phyloP scores from a whole-genome alignment of 2,113 vertebrate species.

The Otocyon megalotis region DNA sequence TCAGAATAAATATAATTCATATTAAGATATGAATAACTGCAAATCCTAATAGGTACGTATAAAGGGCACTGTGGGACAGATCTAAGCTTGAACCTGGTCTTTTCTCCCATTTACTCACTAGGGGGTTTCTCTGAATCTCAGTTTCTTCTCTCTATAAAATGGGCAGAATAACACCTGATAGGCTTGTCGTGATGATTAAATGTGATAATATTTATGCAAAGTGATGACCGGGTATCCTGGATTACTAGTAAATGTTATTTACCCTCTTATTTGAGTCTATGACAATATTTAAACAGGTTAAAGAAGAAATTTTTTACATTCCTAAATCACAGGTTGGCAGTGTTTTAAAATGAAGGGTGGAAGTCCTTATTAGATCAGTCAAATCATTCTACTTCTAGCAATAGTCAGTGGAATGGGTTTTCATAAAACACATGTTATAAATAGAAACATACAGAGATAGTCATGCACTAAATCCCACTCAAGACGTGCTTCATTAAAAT shows the following conservation, averaged over 20 bases:
- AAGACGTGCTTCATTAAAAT: not conserved
- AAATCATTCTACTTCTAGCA: not conserved
- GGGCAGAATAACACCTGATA: not conserved
- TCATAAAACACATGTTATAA: not conserved
- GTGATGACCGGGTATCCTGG: not conserved
- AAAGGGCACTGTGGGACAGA: not conserved
- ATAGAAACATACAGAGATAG: not conserved
- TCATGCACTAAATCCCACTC: not conserved
- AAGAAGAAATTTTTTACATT: not conserved
- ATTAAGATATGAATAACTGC: not conserved
- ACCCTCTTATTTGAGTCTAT: not conserved
- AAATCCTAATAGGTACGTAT: not conserved
- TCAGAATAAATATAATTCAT: conserved; percentile 16
- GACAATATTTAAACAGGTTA: not conserved
- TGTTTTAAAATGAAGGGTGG: not conserved
- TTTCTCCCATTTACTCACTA: not conserved
- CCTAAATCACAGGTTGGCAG: not conserved
- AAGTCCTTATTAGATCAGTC: not conserved
- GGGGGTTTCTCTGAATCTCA: not conserved
- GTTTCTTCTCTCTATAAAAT: not conserved
- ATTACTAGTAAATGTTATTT: not conserved
- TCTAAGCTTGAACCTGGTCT: not conserved
- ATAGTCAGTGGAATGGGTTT: not conserved
- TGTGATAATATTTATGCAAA: conserved; percentile 5
- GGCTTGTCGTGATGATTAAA: not conserved